Evolutionary conservation across 2,888 invertebrate genomes (phyloP).

Genomic region (Platynereis dumerilii): DNA sequence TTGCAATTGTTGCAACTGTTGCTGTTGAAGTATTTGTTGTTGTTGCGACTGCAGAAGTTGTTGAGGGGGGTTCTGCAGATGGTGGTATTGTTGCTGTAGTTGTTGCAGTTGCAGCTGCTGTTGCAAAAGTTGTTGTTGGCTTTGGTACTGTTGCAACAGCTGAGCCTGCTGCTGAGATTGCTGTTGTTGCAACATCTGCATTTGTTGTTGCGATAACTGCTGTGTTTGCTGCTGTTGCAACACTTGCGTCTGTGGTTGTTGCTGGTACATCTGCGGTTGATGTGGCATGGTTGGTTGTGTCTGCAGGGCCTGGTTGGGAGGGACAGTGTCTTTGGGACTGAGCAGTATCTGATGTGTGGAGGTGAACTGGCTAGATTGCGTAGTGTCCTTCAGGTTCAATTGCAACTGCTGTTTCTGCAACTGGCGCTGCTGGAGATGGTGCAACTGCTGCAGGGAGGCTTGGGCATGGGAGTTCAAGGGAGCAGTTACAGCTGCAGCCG

Average conservation of each 20-base stretch:
- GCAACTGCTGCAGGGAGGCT: not conserved
- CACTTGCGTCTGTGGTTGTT: not conserved
- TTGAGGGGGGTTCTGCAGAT: not conserved
- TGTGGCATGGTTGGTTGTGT: not conserved
- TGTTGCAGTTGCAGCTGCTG: constrained; percentile 7
- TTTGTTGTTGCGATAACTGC: not conserved
- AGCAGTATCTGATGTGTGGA: no score
- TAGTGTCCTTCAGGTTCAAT: no score
- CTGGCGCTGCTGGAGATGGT: not conserved
- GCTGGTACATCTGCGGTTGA: not conserved
- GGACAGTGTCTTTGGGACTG: no score
- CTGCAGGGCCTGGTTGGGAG: no score
- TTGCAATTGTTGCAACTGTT: constrained; percentile 3
- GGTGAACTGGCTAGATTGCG: no score
- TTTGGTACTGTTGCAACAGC: not conserved
- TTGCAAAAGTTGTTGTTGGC: not conserved
- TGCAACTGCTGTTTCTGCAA: not conserved
- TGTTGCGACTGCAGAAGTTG: not conserved
- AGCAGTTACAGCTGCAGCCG: no score
- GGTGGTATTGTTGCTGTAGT: not conserved
- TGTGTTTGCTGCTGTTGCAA: not conserved
- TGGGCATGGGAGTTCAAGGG: no score
- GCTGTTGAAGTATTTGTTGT: constrained; percentile 5
- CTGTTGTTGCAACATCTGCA: constrained; percentile 2
- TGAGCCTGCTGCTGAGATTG: constrained; percentile 2